These are phyloP conservation scores for Apoderus coryli DNA, from an alignment of 2,888 invertebrate species.

Conservation along the genomic window DNA sequence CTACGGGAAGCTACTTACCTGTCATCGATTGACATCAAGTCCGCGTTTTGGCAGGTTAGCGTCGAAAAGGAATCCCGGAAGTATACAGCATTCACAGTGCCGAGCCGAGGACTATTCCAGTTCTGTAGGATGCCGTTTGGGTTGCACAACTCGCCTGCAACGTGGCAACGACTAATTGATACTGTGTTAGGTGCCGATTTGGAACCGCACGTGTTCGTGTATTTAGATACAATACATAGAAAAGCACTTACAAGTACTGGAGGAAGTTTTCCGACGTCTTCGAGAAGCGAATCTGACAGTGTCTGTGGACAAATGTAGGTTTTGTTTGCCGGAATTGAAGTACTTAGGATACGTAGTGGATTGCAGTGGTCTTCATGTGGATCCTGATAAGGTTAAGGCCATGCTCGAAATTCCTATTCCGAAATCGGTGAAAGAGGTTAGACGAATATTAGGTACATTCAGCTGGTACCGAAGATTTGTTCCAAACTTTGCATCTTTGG, in stretches of 20 bases:
- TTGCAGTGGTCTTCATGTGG: too few relatives aligned
- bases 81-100: slow-evolving; percentile 18
- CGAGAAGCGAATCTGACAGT: neutral
- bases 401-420: neutral
- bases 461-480: too few relatives aligned
- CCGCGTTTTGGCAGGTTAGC: slow-evolving; percentile 21
- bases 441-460: too few relatives aligned
- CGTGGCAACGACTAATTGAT: slow-evolving; percentile 18
- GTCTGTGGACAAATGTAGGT: neutral
- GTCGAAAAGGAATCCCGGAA: slow-evolving; percentile 15
- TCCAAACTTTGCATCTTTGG: too few relatives aligned
- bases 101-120: slow-evolving; percentile 20
- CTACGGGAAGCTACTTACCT: too few relatives aligned
- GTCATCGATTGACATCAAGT: too few relatives aligned
- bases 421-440: too few relatives aligned
- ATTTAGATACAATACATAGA: slow-evolving; percentile 1
- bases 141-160: slow-evolving; percentile 19
- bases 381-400: too few relatives aligned
- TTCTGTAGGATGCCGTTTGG: slow-evolving; percentile 23
- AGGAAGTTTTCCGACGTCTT: neutral
- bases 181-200: slow-evolving; percentile 4
- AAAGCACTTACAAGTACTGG: neutral
- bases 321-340: neutral
- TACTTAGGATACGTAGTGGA: slow-evolving; percentile 3
- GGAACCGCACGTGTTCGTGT: slow-evolving; percentile 6